Evolutionary conservation across 2,797 vertebrate genomes (phyloP), one percentile per base, ranked within the genome.

Genomic region (Hippoglossus hippoglossus): DNA sequence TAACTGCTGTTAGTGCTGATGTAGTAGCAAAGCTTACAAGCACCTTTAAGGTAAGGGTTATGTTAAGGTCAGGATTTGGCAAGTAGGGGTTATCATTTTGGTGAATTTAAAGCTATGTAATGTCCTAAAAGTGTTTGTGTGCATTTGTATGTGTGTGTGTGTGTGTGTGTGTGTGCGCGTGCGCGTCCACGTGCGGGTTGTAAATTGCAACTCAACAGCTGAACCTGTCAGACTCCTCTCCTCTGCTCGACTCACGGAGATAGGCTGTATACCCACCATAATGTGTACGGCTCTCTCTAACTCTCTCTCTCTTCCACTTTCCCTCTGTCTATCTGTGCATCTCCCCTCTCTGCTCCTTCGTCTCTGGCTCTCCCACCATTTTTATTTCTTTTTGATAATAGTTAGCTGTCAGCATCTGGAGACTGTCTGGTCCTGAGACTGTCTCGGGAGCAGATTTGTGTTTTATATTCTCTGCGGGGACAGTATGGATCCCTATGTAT

Each of bases 401-500:
- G 67, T 79, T 66, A 69, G 77, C 75, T 84, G 73, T 89, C 75
- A 82, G 49, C 56, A 75, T 89, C 68, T 77, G 57, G 76, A 74
- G 63, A 79, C 67, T 69, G 67, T 81, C 73, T 78, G 59, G 75
- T 80, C 73, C 51, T 46, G 61, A 69, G 53, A 77, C 67, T 75
- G 67, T 86, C 81, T 75, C 39, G 61, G 53, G 79, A 46, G 55
- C 28, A 25, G 56, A 77, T 78, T 87, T 59, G 26, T 83, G 65
- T 70, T 80, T 83, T 77, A 74, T 81, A 77, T 81, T 87, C 80
- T 82, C 77, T 53, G 56, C 77, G 72, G 84, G 70, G 63, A 82
- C 52, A 60, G 63, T 87, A 84, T 85, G 80, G 80, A 85, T 79
- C 66, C 51, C 83, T 87, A 78, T 89, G 80, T 83, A 81, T 83